Evolutionary conservation across 30 jellyfish, hydroid and myxozoan species (phyloP).

Genomic region (Clytia hemisphaerica): DNA sequence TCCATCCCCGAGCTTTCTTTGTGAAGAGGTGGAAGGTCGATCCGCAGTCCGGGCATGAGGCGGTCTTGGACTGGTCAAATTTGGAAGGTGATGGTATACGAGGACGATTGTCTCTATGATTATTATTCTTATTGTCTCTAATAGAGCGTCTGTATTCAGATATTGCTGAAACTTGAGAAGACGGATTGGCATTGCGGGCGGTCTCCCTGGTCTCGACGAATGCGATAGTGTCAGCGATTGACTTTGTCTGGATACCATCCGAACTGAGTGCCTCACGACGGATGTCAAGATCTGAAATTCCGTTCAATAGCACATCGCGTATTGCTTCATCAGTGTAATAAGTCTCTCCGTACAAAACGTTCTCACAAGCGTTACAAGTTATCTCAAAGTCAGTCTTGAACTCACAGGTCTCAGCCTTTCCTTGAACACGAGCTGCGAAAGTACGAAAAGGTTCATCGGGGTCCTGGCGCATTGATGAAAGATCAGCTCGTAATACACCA

Average conservation of each 20-base stretch:
- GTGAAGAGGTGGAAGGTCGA: neutral
- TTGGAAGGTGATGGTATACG: constrained; percentile 1
- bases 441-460: neutral
- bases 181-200: neutral
- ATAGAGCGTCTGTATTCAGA: neutral
- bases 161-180: neutral
- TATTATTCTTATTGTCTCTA: neutral
- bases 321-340: constrained; percentile 12
- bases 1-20: constrained; percentile 6
- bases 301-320: constrained; percentile 4
- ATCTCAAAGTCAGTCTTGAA: neutral
- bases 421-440: neutral
- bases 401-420: constrained; percentile 4
- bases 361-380: neutral
- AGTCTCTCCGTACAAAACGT: neutral
- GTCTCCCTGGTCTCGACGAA: constrained; percentile 10
- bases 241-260: constrained; percentile 5
- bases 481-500: neutral
- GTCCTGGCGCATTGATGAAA: neutral
- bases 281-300: neutral
- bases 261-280: neutral
- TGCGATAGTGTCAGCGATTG: neutral
- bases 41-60: neutral
- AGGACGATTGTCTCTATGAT: neutral
- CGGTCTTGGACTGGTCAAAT: constrained; percentile 1